These are phyloP conservation scores for Amaurobius ferox DNA, from an alignment of 2,888 invertebrate species.

Conservation along the genomic window DNA sequence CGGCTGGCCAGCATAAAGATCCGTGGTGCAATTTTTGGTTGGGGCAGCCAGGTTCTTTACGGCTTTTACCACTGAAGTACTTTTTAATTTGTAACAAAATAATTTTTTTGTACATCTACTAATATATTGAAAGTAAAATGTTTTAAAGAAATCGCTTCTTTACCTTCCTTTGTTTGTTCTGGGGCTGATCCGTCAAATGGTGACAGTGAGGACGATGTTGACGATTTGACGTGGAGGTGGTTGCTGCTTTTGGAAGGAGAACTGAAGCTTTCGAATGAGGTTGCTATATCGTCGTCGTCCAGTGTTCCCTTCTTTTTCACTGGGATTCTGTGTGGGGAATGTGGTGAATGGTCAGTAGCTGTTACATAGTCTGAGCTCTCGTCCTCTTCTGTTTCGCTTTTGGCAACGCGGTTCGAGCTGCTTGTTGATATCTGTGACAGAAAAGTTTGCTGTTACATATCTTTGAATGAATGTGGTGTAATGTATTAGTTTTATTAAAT, in stretches of 20 bases:
- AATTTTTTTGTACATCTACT: too few species aligned
- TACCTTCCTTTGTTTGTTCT: constrained; percentile 25
- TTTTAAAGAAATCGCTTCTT: too few species aligned
- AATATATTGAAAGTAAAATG: too few species aligned
- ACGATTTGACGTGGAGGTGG: constrained; percentile 44
- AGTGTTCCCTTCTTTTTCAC: not conserved
- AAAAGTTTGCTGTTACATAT: too few species aligned
- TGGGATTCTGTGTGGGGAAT: constrained; percentile 30
- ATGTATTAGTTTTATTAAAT: too few species aligned
- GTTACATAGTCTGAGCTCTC: constrained; percentile 73
- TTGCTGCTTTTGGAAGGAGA: constrained; percentile 69
- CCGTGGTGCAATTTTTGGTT: too few species aligned
- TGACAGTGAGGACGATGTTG: constrained; percentile 36
- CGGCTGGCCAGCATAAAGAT: too few species aligned
- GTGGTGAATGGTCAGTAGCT: constrained; percentile 66
- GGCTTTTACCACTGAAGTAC: too few species aligned
- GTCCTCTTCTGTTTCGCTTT: constrained; percentile 68
- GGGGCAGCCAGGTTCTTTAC: too few species aligned
- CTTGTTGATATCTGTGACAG: constrained; percentile 50
- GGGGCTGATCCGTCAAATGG: constrained; percentile 22
- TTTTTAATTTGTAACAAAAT: too few species aligned
- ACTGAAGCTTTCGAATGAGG: constrained; percentile 70
- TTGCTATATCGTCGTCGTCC: constrained; percentile 53
- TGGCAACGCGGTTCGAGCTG: constrained; percentile 56
- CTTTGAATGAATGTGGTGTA: too few species aligned